A percentile compares a stretch with the other conserved stretches of the same genome.
These are phyloP conservation scores for Tromatobia lineatoria DNA, from an alignment of 2,888 invertebrate genomes.

Conservation along the genomic window DNA sequence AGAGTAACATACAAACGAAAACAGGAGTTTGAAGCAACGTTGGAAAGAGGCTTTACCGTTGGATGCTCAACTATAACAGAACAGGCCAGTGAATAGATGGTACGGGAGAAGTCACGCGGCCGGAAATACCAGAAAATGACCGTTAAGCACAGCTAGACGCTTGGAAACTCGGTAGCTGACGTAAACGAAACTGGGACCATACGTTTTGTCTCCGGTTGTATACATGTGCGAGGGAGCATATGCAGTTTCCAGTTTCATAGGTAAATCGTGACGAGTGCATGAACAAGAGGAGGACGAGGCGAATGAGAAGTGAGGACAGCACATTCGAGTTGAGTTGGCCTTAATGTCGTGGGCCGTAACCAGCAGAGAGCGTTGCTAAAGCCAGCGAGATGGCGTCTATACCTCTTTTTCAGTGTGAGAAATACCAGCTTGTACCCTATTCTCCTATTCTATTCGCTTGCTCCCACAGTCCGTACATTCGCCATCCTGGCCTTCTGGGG, in stretches of 20 bases:
- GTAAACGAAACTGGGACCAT: neutral
- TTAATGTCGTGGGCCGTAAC: conserved; percentile 12
- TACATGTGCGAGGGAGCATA: neutral
- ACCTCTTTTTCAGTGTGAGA: conserved; percentile 65
- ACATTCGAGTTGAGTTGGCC: conserved; percentile 9
- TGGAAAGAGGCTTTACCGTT: neutral
- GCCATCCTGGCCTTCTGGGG: conserved; percentile 70
- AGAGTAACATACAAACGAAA: conserved; percentile 21
- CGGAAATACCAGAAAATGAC: conserved; percentile 34
- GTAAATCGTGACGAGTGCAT: neutral
- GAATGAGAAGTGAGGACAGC: neutral
- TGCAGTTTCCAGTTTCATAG: conserved; percentile 18
- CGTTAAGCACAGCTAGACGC: conserved; percentile 26
- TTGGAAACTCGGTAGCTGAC: conserved; percentile 5
- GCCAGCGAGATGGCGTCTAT: conserved; percentile 28
- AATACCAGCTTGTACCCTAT: conserved; percentile 72
- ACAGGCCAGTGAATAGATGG: too few species aligned
- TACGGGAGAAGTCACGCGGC: too few species aligned
- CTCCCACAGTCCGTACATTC: conserved; percentile 65
- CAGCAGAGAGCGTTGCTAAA: neutral
- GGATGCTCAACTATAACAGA: conserved; percentile 1
- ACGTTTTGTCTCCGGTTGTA: neutral
- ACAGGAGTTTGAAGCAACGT: conserved; percentile 16
- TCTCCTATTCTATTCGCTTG: conserved; percentile 44
- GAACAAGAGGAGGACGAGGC: neutral